Conservation (phyloP, 2,797 vertebrate genomes). For the Ctenochaetus hawaiiensis region DNA sequence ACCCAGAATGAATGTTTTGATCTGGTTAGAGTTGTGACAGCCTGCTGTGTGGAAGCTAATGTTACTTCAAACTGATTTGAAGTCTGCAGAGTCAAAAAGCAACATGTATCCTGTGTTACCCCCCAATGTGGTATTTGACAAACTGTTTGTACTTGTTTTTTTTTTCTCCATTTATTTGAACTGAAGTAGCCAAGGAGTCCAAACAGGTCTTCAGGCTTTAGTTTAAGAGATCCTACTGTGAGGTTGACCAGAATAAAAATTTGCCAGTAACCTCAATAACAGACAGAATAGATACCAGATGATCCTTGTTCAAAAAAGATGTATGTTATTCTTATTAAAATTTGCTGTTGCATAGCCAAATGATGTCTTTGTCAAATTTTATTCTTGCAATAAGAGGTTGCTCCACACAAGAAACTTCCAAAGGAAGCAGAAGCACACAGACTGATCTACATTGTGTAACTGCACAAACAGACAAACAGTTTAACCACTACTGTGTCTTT, state of each 20-base stretch:
- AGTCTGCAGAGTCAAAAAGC: neutral
- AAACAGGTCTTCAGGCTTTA: neutral
- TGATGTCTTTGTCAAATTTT: constrained; percentile 3
- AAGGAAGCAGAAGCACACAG: neutral
- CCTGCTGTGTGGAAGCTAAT: neutral
- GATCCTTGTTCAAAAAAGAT: too few species aligned
- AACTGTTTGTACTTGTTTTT: neutral
- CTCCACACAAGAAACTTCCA: neutral
- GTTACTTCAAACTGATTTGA: neutral
- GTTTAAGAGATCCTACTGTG: neutral
- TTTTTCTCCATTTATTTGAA: neutral
- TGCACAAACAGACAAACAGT: neutral
- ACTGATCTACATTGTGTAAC: neutral
- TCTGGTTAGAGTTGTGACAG: neutral
- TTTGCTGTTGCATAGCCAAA: too few species aligned
- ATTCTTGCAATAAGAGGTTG: neutral
- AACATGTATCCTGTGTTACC: too few species aligned
- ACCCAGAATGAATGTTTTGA: neutral
- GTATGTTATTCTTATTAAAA: too few species aligned
- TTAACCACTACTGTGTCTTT: too few species aligned
- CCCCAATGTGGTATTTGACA: neutral
- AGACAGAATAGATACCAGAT: neutral
- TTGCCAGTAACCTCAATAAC: neutral
- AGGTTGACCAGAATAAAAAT: neutral
- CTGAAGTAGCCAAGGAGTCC: neutral